A percentile compares a stretch with the other conserved stretches of the same genome.
These are phyloP conservation scores for Tinea semifulvella DNA, from an alignment of 2,888 invertebrate species.

Conservation along the genomic window DNA sequence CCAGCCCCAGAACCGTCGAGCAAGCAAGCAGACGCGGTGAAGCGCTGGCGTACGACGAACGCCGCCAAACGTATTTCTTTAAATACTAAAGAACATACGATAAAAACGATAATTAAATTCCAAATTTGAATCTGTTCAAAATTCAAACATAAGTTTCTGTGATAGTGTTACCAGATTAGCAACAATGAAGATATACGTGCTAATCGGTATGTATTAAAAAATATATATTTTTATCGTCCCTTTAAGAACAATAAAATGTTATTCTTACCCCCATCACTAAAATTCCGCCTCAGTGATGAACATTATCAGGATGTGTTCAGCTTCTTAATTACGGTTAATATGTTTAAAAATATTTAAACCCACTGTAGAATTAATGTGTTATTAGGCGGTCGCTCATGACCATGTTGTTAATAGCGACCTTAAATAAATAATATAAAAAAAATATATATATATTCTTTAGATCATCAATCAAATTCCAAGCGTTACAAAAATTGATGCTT, in stretches of 20 bases:
- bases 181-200: constrained; percentile 7
- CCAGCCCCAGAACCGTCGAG: constrained; percentile 25
- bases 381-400: too few relatives aligned
- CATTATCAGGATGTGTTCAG: too few relatives aligned
- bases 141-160: constrained; percentile 25
- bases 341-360: too few relatives aligned
- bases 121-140: not conserved
- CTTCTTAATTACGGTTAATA: too few relatives aligned
- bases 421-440: too few relatives aligned
- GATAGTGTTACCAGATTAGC: constrained; percentile 36
- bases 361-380: too few relatives aligned
- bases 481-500: too few relatives aligned
- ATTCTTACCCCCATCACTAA: not conserved
- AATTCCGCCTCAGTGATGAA: too few relatives aligned
- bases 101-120: constrained; percentile 8
- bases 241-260: not conserved
- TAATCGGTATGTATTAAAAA: constrained; percentile 5
- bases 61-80: constrained; percentile 28
- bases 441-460: too few relatives aligned
- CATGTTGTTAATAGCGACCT: too few relatives aligned
- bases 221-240: not conserved
- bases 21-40: constrained; percentile 50
- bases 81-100: constrained; percentile 12
- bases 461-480: too few relatives aligned
- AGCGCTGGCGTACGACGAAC: constrained; percentile 49